Conservation (phyloP, 2,797 vertebrate species). For the Tapera naevia region DNA sequence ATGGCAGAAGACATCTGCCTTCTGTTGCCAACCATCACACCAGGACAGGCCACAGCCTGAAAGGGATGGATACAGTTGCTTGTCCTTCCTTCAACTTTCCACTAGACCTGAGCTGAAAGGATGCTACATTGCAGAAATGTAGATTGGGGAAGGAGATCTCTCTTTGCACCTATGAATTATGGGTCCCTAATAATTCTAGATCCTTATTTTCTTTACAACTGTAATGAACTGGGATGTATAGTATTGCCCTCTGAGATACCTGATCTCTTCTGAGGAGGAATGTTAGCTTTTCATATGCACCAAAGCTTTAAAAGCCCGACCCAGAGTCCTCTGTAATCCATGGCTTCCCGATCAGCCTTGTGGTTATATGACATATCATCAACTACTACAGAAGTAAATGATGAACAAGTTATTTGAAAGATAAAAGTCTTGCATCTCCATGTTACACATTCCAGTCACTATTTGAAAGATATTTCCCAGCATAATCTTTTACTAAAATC, state of each 20-base stretch:
- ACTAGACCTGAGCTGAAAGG: not conserved
- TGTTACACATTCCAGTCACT: not conserved
- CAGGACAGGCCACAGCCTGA: not conserved
- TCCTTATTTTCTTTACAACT: not conserved
- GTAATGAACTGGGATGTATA: not conserved
- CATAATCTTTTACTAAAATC: not conserved
- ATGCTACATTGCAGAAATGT: not conserved
- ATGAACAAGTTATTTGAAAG: not conserved
- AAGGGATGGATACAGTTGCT: not conserved
- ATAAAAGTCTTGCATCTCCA: not conserved
- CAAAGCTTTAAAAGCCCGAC: not conserved
- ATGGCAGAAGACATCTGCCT: not conserved
- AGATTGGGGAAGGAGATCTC: not conserved
- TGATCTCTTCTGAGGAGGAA: not conserved
- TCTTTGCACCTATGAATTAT: not conserved
- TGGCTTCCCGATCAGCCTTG: not conserved
- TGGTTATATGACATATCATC: not conserved
- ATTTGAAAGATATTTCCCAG: not conserved
- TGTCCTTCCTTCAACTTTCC: not conserved
- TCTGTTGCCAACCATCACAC: not conserved
- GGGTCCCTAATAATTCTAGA: not conserved
- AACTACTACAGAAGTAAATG: not conserved
- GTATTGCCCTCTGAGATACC: not conserved
- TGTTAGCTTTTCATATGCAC: not conserved
- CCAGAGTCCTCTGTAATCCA: not conserved